A percentile compares a stretch with the other conserved stretches of the same genome.
Evolutionary conservation across 2,113 vertebrate species (phyloP).

Genomic region (Coryphaenoides rupestris): DNA sequence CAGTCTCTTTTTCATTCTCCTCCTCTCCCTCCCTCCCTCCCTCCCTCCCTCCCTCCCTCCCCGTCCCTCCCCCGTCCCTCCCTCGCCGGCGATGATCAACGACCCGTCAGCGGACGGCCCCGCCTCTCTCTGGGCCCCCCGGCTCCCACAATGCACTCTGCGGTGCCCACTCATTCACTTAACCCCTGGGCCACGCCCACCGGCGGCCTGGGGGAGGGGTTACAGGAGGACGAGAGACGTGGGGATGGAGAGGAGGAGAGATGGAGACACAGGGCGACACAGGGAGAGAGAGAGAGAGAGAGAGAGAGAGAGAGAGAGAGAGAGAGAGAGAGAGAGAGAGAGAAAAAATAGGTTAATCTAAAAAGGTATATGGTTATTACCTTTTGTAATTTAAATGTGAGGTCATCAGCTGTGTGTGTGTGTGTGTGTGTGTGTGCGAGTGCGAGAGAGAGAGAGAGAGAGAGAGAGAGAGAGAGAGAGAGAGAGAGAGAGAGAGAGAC

Average conservation of each 20-base stretch:
- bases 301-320: background rate
- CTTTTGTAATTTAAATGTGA: too few relatives aligned
- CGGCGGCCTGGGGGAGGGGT: too few relatives aligned
- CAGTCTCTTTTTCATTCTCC: background rate
- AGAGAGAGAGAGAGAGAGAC: too few relatives aligned
- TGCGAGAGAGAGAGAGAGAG: too few relatives aligned
- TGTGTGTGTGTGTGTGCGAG: too few relatives aligned
- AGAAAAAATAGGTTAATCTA: background rate
- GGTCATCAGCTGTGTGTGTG: too few relatives aligned
- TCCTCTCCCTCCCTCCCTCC: background rate
- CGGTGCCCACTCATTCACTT: constrained; percentile 16
- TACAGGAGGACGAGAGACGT: too few relatives aligned
- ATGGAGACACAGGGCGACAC: background rate
- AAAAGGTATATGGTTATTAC: too few relatives aligned
- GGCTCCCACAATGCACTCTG: constrained; percentile 19
- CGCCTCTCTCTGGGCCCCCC: background rate
- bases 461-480: background rate
- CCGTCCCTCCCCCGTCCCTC: background rate
- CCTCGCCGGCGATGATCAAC: constrained; percentile 15
- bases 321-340: background rate
- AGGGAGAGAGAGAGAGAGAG: background rate
- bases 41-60: background rate
- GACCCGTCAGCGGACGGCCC: constrained; percentile 13
- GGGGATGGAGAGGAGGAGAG: background rate
- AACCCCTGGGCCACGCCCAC: background rate